Evolutionary conservation across 2,888 invertebrate genomes (phyloP).

Genomic region (Scrobipalpa atriplicella): DNA sequence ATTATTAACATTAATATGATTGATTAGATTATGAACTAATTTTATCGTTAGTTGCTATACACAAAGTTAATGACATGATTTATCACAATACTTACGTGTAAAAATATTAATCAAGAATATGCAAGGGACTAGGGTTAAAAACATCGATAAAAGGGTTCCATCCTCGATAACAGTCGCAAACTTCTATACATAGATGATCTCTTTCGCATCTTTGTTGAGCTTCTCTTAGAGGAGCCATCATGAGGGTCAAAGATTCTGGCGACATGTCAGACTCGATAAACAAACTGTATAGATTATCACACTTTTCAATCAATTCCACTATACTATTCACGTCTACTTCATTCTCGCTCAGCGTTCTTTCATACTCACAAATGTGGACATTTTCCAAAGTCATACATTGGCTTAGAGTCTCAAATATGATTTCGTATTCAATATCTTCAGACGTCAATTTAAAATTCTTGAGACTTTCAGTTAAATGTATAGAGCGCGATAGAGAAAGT

Average conservation of each 20-base stretch:
- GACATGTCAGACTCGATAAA: conserved; percentile 52
- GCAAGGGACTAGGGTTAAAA: conserved; percentile 55
- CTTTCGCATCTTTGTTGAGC: conserved; percentile 42
- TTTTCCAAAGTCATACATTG: conserved; percentile 48
- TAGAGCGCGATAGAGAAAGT: conserved; percentile 40
- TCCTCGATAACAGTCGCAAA: conserved; percentile 48
- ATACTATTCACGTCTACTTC: conserved; percentile 36
- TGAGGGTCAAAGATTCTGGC: conserved; percentile 43
- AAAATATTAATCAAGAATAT: conserved; percentile 36
- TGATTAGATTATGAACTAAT: too few relatives aligned
- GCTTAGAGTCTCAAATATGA: conserved; percentile 45
- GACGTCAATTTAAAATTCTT: conserved; percentile 51
- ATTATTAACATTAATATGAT: too few relatives aligned
- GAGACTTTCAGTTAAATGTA: conserved; percentile 42
- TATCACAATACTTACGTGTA: not conserved
- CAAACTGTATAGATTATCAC: conserved; percentile 49
- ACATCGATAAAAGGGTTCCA: conserved; percentile 56
- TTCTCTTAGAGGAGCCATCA: conserved; percentile 43
- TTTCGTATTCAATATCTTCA: conserved; percentile 49
- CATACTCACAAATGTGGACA: conserved; percentile 52
- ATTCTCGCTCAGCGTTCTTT: conserved; percentile 37
- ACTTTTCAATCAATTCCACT: conserved; percentile 42
- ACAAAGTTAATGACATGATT: not conserved
- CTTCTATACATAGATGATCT: conserved; percentile 46
- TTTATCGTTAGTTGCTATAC: too few relatives aligned